phyloP scores from a whole-genome alignment of 2,888 invertebrate genomes.

The Euspilapteryx auroguttella region DNA sequence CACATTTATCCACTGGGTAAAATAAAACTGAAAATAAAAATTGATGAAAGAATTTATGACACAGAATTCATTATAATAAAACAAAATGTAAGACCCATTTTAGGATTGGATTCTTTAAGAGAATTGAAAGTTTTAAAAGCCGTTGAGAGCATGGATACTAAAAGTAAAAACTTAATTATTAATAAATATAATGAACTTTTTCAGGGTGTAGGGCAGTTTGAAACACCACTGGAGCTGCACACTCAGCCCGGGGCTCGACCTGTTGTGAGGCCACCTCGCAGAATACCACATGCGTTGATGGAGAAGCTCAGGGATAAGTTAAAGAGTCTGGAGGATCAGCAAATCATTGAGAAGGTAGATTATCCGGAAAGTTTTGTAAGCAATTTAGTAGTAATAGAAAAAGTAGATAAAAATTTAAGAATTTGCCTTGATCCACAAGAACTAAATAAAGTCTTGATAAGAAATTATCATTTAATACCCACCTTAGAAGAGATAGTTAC shows the following conservation, averaged over 20 bases:
- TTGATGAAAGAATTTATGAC: slow-evolving; percentile 1
- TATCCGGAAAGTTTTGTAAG: slow-evolving; percentile 8
- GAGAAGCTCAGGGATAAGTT: slow-evolving; percentile 6
- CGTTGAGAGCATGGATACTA: too few species aligned
- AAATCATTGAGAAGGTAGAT: slow-evolving; percentile 8
- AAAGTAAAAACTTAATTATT: too few species aligned
- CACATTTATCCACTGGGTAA: too few species aligned
- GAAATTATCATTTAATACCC: too few species aligned
- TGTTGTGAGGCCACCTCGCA: too few species aligned
- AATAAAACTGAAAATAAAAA: not conserved
- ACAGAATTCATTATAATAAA: slow-evolving; percentile 4
- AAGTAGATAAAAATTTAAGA: slow-evolving; percentile 8
- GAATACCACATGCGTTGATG: slow-evolving; percentile 8
- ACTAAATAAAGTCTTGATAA: slow-evolving; percentile 8
- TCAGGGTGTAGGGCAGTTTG: slow-evolving; percentile 7
- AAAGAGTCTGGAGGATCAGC: slow-evolving; percentile 5
- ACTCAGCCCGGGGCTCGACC: too few species aligned
- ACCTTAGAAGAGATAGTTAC: too few species aligned
- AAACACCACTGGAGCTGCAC: slow-evolving; percentile 7
- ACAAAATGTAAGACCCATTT: slow-evolving; percentile 3
- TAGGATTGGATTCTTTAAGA: slow-evolving; percentile 1
- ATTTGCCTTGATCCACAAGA: slow-evolving; percentile 10
- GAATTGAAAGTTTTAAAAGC: slow-evolving; percentile 2
- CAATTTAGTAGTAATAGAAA: slow-evolving; percentile 9
- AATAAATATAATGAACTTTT: slow-evolving; percentile 2